Conservation (phyloP, 2,888 invertebrate genomes). For the Pristionchus japonicus region DNA sequence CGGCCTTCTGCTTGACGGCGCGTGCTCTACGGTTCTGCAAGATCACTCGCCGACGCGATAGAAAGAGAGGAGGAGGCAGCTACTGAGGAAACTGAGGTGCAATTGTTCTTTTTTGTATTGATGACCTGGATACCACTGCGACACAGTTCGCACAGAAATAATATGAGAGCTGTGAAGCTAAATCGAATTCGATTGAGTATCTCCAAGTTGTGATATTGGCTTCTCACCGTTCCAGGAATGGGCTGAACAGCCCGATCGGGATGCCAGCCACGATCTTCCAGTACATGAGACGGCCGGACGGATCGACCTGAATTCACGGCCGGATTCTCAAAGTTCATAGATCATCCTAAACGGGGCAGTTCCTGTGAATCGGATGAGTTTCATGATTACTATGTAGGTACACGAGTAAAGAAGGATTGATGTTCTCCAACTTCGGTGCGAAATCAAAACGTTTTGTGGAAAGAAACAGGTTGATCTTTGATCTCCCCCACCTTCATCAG, state of each 20-base stretch:
- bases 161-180: too few relatives aligned
- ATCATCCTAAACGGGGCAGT: neutral
- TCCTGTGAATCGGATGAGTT: neutral
- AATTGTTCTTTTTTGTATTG: too few relatives aligned
- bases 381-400: neutral
- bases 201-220: neutral
- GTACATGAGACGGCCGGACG: neutral
- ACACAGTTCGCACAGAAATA: too few relatives aligned
- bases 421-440: neutral
- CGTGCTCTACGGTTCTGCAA: too few relatives aligned
- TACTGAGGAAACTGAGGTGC: too few relatives aligned
- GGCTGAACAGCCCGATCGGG: neutral
- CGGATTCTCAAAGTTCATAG: too few relatives aligned
- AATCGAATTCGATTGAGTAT: too few relatives aligned
- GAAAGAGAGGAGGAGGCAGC: too few relatives aligned
- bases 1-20: too few relatives aligned
- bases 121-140: too few relatives aligned
- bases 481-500: neutral
- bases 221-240: neutral
- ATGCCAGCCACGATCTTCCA: neutral
- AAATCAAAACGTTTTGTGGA: neutral
- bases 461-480: too few relatives aligned
- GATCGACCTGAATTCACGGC: slow-evolving; percentile 6
- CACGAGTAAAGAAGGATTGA: neutral
- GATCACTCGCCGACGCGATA: too few relatives aligned